phyloP scores from a whole-genome alignment of 92 coral and sea anemone genomes.

The Paramuricea clavata region DNA sequence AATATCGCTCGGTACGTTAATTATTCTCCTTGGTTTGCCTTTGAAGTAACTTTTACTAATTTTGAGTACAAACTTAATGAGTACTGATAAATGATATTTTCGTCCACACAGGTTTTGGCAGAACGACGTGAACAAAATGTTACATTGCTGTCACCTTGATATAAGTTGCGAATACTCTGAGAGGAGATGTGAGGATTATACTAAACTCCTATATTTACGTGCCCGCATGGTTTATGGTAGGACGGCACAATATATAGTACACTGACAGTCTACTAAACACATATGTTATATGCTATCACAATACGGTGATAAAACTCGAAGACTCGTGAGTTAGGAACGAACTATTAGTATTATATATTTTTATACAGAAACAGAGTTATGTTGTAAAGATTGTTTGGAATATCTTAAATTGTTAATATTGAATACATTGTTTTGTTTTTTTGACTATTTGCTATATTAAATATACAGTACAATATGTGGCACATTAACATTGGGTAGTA shows the following conservation, averaged over 20 bases:
- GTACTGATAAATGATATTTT: neutral
- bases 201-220: neutral
- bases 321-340: neutral
- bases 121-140: conserved; percentile 15
- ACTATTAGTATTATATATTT: neutral
- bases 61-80: neutral
- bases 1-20: conserved; percentile 65
- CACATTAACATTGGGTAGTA: too few relatives aligned
- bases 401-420: neutral
- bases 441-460: too few relatives aligned
- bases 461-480: too few relatives aligned
- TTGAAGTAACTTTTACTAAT: neutral
- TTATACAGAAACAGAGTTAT: neutral
- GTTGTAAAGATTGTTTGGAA: neutral
- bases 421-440: neutral
- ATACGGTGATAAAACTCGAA: neutral
- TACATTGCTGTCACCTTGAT: conserved; percentile 33
- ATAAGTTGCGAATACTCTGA: too few relatives aligned
- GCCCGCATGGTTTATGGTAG: too few relatives aligned
- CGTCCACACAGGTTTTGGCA: conserved; percentile 16
- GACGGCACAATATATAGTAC: too few relatives aligned
- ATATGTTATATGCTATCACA: too few relatives aligned
- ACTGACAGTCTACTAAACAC: too few relatives aligned
- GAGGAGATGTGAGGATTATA: too few relatives aligned
- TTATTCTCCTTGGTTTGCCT: neutral